Base-by-base conservation (phyloP, 1,140 invertebrate genomes). In the Hylyphantes graminicola region DNA sequence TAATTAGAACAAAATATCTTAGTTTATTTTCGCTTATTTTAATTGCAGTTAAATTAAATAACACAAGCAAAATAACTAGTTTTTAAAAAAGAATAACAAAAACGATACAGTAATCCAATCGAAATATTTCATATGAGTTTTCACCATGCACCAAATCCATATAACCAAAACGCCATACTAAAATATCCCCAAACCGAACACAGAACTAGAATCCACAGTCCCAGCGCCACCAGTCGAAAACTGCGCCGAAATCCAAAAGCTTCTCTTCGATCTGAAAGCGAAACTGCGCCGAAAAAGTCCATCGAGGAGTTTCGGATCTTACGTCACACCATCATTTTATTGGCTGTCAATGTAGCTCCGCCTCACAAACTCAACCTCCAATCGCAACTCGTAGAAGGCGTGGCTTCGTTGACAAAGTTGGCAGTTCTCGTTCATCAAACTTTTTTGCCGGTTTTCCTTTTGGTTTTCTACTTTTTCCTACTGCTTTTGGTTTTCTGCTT, bases 271-370 rank as follows among this genome's bases (percentile, higher is more conserved):
- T 35, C 35, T 35, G 35, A 35, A 35, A 35, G 35, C 35, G 59
- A 15, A 17, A 61, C 17, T 17, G 72, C 72, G 17, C 15, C 51
- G 15, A 11, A 12, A 53, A 54, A 74, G 72, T 74, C 72, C 72
- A 53, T 74, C 48, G 55, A 74, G 53, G 55, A 74, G 72, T 74
- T 74, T 59, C 72, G 48, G 35, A 11, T 17, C 53, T 70, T 80
- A 67, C 77, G 67, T 80, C 77, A 70, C 77, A 68, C 54, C 7
- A 80, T 80, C 77, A 53, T 80, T 80, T 80, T 80, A 80, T 80
- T 80, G 64, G 77, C 77, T 80, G 77, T 80, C 77, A 80, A 80
- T 13, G 8, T 17, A 70, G 70, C 77, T 68, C 77, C 77, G 77
- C 77, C 77, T 51, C 50, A 19, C 35, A 80, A 48, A n/a, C 15